Evolutionary conservation across 2,888 invertebrate genomes (phyloP), one percentile per base, ranked within the genome.

Genomic region (Torymus tubicola): DNA sequence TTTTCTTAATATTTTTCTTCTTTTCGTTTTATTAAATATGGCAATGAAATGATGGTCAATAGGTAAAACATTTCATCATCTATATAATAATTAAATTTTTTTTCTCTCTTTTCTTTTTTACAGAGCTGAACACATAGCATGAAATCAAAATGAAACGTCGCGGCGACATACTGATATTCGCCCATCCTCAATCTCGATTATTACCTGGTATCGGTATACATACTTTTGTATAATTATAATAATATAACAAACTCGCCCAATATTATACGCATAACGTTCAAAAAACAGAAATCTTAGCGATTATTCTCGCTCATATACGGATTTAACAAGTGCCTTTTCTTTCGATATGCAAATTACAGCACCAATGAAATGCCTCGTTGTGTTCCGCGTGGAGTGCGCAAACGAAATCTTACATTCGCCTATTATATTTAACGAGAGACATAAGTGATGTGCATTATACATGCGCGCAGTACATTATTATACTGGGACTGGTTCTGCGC

Each of bases 311-410:
- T 42, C 10, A 42, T 42, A 42, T 42, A 18, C 31, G 13, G 18
- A 24, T 65, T 42, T 78, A 78, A 78, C 71, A 71, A 71, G 65
- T 78, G 64, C 50, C 57, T 71, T 42, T 42, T 42, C 8, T 42
- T 42, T 71, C 16, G 70, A 77, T 78, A 78, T 71, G 70, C 65
- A 78, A 65, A 58, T 61, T 71, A 65, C 58, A 78, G 77, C 64
- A 78, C 70, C 71, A 78, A 71, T 65, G 24, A 24, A 53, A 52
- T 55, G 18, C 69, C 31, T 69, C 65, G 57, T 50, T 58, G 64
- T 57, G 14, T 65, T 52, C 50, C 10, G 13, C 16, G 50, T 55
- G 55, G 21, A 42, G 42, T 42, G 63, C 57, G 64, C 42, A 16
- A 70, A 57, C 12, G 5, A 50, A 76, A 64, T 53, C n/a, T 42